Evolutionary conservation across 2,888 invertebrate genomes (phyloP).

Genomic region (Nemurella pictetii): DNA sequence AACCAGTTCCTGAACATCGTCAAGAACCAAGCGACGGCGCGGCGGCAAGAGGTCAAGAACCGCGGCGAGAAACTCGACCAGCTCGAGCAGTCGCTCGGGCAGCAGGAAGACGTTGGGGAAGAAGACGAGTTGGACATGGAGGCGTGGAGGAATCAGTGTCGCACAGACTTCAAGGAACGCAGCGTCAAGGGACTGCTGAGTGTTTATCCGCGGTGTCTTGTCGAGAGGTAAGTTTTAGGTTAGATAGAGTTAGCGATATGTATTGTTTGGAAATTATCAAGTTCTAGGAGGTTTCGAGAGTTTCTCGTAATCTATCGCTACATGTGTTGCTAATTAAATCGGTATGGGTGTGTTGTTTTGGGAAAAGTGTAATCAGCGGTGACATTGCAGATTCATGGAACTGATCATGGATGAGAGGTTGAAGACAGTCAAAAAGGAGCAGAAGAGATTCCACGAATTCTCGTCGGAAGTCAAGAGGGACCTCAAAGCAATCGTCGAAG

Average conservation of each 20-base stretch:
- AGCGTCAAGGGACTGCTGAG: not conserved
- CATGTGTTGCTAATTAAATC: not conserved
- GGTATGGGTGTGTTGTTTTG: no score
- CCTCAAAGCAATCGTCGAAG: not conserved
- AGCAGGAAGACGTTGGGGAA: not conserved
- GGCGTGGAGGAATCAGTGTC: not conserved
- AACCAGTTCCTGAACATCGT: slow-evolving; percentile 3
- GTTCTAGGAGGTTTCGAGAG: not conserved
- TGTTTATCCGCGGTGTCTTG: not conserved
- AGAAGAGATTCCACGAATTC: not conserved
- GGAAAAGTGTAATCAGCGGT: no score
- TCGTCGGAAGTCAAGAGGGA: not conserved
- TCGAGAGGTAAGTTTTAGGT: not conserved
- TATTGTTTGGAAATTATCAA: not conserved
- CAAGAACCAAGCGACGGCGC: not conserved
- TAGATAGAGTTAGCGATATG: not conserved
- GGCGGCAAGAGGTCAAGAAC: not conserved
- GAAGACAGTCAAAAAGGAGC: not conserved
- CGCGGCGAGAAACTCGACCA: not conserved
- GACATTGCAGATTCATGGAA: not conserved
- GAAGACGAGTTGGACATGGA: not conserved
- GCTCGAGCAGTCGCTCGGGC: not conserved
- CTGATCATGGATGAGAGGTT: not conserved
- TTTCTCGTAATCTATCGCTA: not conserved
- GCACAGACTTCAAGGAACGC: not conserved